Conservation (phyloP, 2,888 invertebrate genomes). For the Agrotis exclamationis region DNA sequence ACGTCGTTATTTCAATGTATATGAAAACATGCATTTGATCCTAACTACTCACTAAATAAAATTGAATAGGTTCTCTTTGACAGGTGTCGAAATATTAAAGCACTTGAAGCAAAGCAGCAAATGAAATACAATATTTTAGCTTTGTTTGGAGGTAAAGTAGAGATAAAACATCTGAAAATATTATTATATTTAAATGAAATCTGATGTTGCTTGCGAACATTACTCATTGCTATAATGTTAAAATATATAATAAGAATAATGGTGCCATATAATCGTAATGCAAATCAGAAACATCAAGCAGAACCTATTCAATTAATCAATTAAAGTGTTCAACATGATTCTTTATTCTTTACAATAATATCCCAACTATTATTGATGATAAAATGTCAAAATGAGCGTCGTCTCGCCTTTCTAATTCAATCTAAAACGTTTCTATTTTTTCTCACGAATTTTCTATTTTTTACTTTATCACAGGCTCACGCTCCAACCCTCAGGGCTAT, state of each 20-base stretch:
- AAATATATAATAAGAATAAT: neutral
- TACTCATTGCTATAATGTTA: neutral
- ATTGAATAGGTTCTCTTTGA: neutral
- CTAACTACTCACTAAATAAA: slow-evolving; percentile 58
- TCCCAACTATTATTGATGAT: slow-evolving; percentile 52
- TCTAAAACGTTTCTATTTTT: slow-evolving; percentile 72
- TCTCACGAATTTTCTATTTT: slow-evolving; percentile 76
- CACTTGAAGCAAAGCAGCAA: neutral
- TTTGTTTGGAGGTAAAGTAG: too few species aligned
- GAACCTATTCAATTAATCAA: slow-evolving; percentile 6
- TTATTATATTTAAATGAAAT: too few species aligned
- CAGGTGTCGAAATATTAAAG: neutral
- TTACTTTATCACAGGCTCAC: slow-evolving; percentile 89
- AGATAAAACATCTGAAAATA: neutral
- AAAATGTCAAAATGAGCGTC: slow-evolving; percentile 77
- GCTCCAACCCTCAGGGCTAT: slow-evolving; percentile 84
- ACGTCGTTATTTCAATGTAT: slow-evolving; percentile 73
- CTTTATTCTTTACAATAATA: slow-evolving; percentile 67
- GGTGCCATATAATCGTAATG: neutral
- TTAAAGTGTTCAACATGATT: slow-evolving; percentile 58
- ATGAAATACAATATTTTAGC: neutral
- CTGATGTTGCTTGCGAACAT: too few species aligned
- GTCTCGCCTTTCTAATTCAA: slow-evolving; percentile 76
- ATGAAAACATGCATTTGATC: slow-evolving; percentile 84
- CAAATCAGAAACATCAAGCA: neutral